phyloP scores from a whole-genome alignment of 37 sponge, comb jelly and placozoan genomes.

The Ephydatia muelleri region DNA sequence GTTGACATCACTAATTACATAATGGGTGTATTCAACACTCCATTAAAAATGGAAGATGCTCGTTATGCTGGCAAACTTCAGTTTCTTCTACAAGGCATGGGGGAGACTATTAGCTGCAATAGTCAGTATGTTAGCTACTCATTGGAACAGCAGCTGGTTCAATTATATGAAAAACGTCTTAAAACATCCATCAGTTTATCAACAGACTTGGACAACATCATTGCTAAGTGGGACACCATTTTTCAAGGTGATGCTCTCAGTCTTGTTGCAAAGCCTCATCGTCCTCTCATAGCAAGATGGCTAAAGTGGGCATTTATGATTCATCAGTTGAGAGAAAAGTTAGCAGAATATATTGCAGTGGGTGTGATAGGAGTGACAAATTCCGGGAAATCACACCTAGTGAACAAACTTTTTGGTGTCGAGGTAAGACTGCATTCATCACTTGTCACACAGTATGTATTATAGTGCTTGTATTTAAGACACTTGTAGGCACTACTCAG shows the following conservation, averaged over 20 bases:
- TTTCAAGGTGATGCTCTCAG: conserved; percentile 58
- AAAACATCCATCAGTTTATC: conserved; percentile 27
- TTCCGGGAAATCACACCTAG: conserved; percentile 67
- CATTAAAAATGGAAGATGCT: not conserved
- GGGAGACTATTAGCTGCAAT: conserved; percentile 50
- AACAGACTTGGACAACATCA: conserved; percentile 8
- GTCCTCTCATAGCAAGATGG: conserved; percentile 71
- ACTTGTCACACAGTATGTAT: too few relatives aligned
- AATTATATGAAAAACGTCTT: conserved; percentile 31
- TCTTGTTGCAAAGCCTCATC: conserved; percentile 34
- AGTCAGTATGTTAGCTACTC: conserved; percentile 72
- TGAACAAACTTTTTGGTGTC: conserved; percentile 47
- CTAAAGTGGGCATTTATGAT: conserved; percentile 61
- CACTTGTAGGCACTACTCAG: conserved; percentile 60
- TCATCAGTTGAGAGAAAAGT: conserved; percentile 56
- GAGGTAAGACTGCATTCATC: conserved; percentile 43
- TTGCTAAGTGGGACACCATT: conserved; percentile 43
- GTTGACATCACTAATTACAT: conserved; percentile 50
- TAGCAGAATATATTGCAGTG: conserved; percentile 63
- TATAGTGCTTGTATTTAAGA: too few relatives aligned
- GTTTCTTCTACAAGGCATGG: conserved; percentile 54
- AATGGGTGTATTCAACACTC: conserved; percentile 19
- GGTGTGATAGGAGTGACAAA: conserved; percentile 67
- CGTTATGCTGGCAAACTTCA: conserved; percentile 65
- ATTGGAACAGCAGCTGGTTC: conserved; percentile 60